Base-by-base conservation (phyloP, 2,113 vertebrate genomes). In the Lasiurus cinereus region DNA sequence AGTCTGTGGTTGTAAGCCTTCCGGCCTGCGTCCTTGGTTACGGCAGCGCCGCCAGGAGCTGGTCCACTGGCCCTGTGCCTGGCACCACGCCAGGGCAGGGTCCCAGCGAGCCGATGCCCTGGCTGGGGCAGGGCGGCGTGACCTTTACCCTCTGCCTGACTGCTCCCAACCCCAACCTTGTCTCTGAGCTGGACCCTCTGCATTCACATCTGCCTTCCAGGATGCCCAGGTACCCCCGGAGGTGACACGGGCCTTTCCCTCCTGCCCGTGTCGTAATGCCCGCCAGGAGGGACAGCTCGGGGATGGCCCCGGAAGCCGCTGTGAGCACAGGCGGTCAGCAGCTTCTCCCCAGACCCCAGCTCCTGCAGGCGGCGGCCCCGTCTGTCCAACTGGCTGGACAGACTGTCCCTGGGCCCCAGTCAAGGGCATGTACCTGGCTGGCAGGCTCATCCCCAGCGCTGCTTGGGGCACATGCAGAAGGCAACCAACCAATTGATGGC, bases 61-160 rank as follows among this genome's bases (percentile, higher is more conserved):
- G 56, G 56, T 22, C 19, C 19, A 4, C 43, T 31, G 10, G 5
- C 36, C 79, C 6, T n/a, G 13, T 6, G 33, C 64, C 46, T 0
- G 70, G 70, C 39, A 7, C 29, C 27, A 1, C 0, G 4, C 66
- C 29, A 2, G 8, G 33, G 6, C 50, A 5, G 18, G 5, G 15
- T 22, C 36, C 82, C 19, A 19, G 56, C 10, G 22, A 10, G 0
- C n/a, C 24, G 1, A 5, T 2, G 13, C 76, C 21, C 54, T 0
- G 1, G 27, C 4, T 3, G 5, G 46, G 31, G 36, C n/a, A n/a
- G 16, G 14, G 13, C 4, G 5, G 54, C 4, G 24, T 22, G 54
- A 39, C 31, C 10, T 14, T 59, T 21, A 3, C 6, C 12, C 2
- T 39, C n/a, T 0, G 21, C 22, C 15, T 14, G 0, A 7, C 21